Base-by-base conservation (phyloP, 2,888 invertebrate genomes). In the Rhyacophila evoluta region DNA sequence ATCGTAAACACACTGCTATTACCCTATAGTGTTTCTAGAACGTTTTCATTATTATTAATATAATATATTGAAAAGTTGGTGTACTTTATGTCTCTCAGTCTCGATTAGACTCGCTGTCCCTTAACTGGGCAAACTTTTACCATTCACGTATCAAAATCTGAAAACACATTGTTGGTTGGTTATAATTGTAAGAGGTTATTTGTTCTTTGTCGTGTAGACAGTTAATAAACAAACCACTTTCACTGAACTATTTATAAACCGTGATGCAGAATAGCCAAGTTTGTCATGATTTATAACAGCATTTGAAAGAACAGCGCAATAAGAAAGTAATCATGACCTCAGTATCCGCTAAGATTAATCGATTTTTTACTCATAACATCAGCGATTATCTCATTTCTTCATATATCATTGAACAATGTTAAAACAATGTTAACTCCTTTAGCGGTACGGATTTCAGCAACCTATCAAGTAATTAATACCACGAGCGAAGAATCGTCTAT, bases 311-410 rank as follows among this genome's bases (percentile, higher is more conserved):
- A 69, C 69, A 69, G 11, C 28, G 5, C 28, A 69, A 69, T 69
- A 69, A 29, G 69, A 69, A 69, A 69, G 69, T 69, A 29, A 69
- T 69, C 29, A 69, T 69, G 69, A 69, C 69, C 69, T 69, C 29
- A 69, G 33, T 33, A 12, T 69, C 33, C 69, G 29, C 29, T 29
- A n/a, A n/a, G 69, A 28, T 69, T 69, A 29, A 69, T 55, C 55
- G 55, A 55, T 55, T 25, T 55, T 55, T 55, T 55, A 8, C 55
- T 19, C 55, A 25, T 55, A 10, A 19, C 19, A 55, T 6, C 55
- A 6, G 19, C 1, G 55, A 25, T 8, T 55, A 25, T 25, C 55
- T 25, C 55, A 55, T 55, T 55, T 55, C 55, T 55, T 4, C 55
- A 19, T 8, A 0, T 19, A 8, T 55, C 19, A 12, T 39, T 39